phyloP scores from a whole-genome alignment of 2,797 vertebrate genomes.

The Bradypus variegatus region DNA sequence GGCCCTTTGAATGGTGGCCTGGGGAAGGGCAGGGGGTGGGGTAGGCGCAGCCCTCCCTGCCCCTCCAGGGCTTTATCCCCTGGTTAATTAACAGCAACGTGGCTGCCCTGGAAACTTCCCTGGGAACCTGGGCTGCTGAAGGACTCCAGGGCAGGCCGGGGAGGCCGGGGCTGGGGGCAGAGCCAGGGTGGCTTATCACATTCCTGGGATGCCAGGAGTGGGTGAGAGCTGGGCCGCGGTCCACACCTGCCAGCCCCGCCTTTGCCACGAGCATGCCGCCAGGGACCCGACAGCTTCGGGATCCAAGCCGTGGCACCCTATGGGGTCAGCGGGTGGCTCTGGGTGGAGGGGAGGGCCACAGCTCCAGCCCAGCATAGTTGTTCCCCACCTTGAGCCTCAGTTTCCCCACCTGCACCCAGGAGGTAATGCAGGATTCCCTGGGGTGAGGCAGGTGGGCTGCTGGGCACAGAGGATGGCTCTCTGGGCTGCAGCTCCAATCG shows the following conservation, averaged over 20 bases:
- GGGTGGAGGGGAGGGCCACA: not conserved
- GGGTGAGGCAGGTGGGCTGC: no score
- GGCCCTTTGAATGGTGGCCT: slow-evolving; percentile 56
- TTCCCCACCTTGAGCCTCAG: not conserved
- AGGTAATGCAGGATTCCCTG: not conserved
- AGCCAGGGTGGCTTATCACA: slow-evolving; percentile 72
- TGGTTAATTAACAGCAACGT: slow-evolving; percentile 75
- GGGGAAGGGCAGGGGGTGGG: slow-evolving; percentile 49
- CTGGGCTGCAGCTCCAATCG: no score
- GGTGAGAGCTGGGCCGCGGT: not conserved
- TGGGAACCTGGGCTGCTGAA: slow-evolving; percentile 65
- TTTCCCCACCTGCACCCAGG: not conserved
- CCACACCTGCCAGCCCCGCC: not conserved
- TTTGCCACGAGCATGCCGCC: not conserved
- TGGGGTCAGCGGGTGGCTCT: not conserved
- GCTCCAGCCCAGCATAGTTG: not conserved
- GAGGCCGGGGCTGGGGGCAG: slow-evolving; percentile 61
- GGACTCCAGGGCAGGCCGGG: slow-evolving; percentile 68
- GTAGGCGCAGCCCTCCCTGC: slow-evolving; percentile 57
- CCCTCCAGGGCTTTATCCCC: slow-evolving; percentile 68
- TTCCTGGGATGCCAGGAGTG: slow-evolving; percentile 70
- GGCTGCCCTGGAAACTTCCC: slow-evolving; percentile 58
- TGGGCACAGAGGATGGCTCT: no score
- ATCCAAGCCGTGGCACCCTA: fast-evolving
- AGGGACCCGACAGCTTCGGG: not conserved